phyloP scores from a whole-genome alignment of 2,888 invertebrate genomes.

The Zaprionus bogoriensis region DNA sequence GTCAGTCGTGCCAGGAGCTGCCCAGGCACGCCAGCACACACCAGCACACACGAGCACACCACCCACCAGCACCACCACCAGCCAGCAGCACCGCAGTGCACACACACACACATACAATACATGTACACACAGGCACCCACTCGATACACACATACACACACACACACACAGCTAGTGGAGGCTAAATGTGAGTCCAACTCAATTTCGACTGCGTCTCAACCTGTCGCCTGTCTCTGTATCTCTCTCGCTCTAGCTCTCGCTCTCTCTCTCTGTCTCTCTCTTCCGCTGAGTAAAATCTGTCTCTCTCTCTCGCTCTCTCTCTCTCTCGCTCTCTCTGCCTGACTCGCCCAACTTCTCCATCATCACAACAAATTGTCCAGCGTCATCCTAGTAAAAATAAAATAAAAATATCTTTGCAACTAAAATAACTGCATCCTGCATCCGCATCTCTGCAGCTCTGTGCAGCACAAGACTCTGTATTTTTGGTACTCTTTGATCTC shows the following conservation, averaged over 20 bases:
- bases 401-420: neutral
- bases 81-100: no score
- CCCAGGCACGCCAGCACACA: neutral
- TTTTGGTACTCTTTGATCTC: constrained; percentile 77
- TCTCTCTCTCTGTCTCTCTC: constrained; percentile 14
- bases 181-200: constrained; percentile 48
- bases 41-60: constrained; percentile 15
- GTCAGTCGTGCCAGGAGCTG: constrained; percentile 44
- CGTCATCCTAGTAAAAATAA: constrained; percentile 57
- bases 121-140: constrained; percentile 1
- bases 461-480: constrained; percentile 61
- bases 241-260: constrained; percentile 14
- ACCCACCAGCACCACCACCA: constrained; percentile 4
- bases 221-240: constrained; percentile 31
- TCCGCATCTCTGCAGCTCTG: constrained; percentile 30
- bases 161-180: constrained; percentile 38
- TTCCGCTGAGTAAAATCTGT: no score
- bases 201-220: constrained; percentile 39
- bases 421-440: constrained; percentile 60
- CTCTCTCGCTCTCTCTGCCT: constrained; percentile 8
- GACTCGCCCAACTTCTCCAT: constrained; percentile 49
- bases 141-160: constrained; percentile 1
- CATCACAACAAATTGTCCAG: constrained; percentile 62
- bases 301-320: constrained; percentile 11
- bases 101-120: constrained; percentile 7